phyloP scores from a whole-genome alignment of 2,888 invertebrate species.

The Lottia gigantea region DNA sequence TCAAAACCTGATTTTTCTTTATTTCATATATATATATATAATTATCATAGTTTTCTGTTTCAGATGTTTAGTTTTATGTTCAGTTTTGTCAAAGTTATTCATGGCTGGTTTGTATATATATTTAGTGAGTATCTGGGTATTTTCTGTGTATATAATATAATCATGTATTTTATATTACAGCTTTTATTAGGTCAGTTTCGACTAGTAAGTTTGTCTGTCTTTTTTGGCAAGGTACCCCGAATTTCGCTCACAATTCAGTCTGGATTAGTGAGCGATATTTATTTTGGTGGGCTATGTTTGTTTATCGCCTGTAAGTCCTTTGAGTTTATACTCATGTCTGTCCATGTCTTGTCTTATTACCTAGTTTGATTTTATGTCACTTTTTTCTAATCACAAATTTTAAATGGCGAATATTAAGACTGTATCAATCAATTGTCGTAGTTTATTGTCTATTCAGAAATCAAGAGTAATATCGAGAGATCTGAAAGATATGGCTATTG shows the following conservation, averaged over 20 bases:
- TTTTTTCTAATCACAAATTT: not conserved
- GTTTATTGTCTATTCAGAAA: constrained; percentile 2
- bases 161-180: too few relatives aligned
- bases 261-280: not conserved
- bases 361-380: too few relatives aligned
- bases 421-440: constrained; percentile 2
- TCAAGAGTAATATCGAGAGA: not conserved
- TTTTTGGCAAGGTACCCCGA: constrained; percentile 1
- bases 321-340: not conserved
- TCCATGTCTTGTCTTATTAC: not conserved
- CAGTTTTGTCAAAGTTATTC: too few relatives aligned
- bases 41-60: too few relatives aligned
- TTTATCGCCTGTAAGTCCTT: not conserved
- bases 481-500: not conserved
- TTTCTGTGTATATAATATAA: too few relatives aligned
- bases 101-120: too few relatives aligned
- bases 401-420: not conserved
- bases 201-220: not conserved
- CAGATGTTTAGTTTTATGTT: too few relatives aligned
- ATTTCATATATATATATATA: too few relatives aligned
- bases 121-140: too few relatives aligned
- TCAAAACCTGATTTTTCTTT: too few relatives aligned
- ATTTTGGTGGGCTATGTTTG: not conserved
- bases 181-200: too few relatives aligned
- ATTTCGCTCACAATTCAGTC: not conserved